phyloP scores from a whole-genome alignment of 2,888 invertebrate species.

The Octonoba sinensis region DNA sequence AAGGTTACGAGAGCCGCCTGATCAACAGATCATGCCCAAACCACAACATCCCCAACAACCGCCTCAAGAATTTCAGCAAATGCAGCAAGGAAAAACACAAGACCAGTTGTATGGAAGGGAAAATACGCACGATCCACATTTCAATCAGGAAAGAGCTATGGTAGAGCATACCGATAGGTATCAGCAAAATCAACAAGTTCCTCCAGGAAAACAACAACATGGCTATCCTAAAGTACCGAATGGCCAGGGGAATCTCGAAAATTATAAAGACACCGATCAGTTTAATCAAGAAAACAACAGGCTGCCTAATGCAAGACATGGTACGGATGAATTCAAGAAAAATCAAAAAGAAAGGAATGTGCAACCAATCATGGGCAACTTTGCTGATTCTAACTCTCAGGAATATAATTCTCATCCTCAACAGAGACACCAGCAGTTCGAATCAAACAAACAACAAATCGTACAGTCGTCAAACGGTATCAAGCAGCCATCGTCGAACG shows the following conservation, averaged over 20 bases:
- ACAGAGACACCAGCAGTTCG: constrained; percentile 17
- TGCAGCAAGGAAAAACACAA: neutral
- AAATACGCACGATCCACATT: too few relatives aligned
- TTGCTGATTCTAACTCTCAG: constrained; percentile 14
- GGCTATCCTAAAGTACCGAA: neutral
- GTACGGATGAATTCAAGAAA: constrained; percentile 11
- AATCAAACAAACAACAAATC: constrained; percentile 9
- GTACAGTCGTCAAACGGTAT: neutral
- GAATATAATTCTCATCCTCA: constrained; percentile 14
- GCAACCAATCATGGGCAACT: neutral
- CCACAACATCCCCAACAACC: constrained; percentile 48
- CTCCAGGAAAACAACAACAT: constrained; percentile 8
- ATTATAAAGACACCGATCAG: neutral
- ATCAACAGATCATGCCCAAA: constrained; percentile 39
- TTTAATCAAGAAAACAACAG: neutral
- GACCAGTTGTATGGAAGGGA: too few relatives aligned
- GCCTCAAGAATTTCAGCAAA: constrained; percentile 19
- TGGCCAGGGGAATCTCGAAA: constrained; percentile 7
- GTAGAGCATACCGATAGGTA: neutral
- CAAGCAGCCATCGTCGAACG: neutral
- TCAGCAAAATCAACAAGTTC: constrained; percentile 16
- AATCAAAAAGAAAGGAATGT: constrained; percentile 12
- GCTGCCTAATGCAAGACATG: neutral
- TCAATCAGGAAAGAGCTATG: too few relatives aligned
- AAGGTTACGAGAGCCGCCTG: constrained; percentile 33